Base-by-base conservation (phyloP, 2,888 invertebrate species). In the Catocala nupta region DNA sequence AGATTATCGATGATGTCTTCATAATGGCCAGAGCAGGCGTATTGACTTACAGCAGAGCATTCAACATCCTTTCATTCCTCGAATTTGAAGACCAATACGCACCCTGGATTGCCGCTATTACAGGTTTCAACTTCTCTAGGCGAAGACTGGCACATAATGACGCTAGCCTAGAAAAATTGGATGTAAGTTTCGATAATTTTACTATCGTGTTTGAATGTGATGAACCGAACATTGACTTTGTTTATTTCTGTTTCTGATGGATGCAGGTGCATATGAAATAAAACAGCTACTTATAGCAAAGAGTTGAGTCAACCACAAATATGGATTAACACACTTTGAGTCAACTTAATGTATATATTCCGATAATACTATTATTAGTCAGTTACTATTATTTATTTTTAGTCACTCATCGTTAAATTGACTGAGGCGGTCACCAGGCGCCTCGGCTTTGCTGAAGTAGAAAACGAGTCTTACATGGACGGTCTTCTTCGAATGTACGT, bases 31-130 rank as follows among this genome's bases (percentile, higher is more conserved):
- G 96, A 81, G 94, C 95, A 11, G 92, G 89, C 5, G 78, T 91
- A 1, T 64, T 95, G 25, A 68, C 89, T 5, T 96, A 96, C 77
- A 83, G 85, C 1, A 82, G 88, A 36, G 94, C 95, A 0, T 88
- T 97, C 9, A 95, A 95, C 61, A 92, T 96, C 5, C 95, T 91
- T 75, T 92, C 93, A 0, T 93, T 90, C 86, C 77, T 98, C 66
- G 89, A 91, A 59, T 90, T 92, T 4, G 96, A 97, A 87, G 94
- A 93, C 5, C 95, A 96, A 57, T 96, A 96, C 69, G 92, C 96
- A 13, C 96, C 97, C 0, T 97, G 97, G 96, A 90, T 93, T 45
- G 90, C 96, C 0, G 96, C 96, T 3, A 89, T 96, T 9, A 84
- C 85, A 56, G 95, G 95, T 11, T 90, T 95, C 51, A 87, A 88